Percentiles rank a stretch among this genome's conserved stretches.
phyloP scores from a whole-genome alignment of 2,888 invertebrate genomes.

The Drosophila algonquin region DNA sequence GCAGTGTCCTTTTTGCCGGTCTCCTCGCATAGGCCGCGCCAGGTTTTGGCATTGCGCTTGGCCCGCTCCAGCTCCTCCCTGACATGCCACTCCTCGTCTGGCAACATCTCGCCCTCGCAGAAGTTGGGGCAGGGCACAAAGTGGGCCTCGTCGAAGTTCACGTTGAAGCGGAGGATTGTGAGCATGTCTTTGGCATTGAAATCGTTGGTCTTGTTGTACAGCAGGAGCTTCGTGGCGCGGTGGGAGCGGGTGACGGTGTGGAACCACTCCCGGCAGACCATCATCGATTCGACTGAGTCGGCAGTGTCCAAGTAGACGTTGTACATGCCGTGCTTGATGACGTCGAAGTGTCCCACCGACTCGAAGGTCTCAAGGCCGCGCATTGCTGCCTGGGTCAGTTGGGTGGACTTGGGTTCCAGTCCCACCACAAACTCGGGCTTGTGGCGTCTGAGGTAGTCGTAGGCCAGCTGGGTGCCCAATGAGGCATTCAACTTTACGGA shows the following conservation, averaged over 20 bases:
- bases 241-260: conserved; percentile 57
- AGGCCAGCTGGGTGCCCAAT: conserved; percentile 64
- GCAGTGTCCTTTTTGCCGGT: conserved; percentile 58
- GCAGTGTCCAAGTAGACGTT: conserved; percentile 67
- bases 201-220: conserved; percentile 67
- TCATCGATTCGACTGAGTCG: conserved; percentile 70
- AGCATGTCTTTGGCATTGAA: conserved; percentile 69
- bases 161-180: conserved; percentile 57
- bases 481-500: conserved; percentile 57
- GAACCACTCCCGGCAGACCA: conserved; percentile 71
- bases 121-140: conserved; percentile 62
- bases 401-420: conserved; percentile 38
- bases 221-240: conserved; percentile 60
- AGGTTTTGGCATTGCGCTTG: conserved; percentile 64
- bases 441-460: conserved; percentile 58
- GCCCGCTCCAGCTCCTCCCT: conserved; percentile 73
- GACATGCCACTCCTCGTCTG: conserved; percentile 51
- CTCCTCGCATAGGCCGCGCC: conserved; percentile 67
- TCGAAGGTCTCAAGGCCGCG: conserved; percentile 57
- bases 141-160: conserved; percentile 65
- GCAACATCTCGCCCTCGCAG: conserved; percentile 58
- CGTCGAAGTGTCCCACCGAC: conserved; percentile 57
- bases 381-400: conserved; percentile 50
- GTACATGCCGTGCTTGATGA: conserved; percentile 61
- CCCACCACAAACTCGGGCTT: conserved; percentile 55